Evolutionary conservation across 2,888 invertebrate species (phyloP).

Genomic region (Leucania comma): DNA sequence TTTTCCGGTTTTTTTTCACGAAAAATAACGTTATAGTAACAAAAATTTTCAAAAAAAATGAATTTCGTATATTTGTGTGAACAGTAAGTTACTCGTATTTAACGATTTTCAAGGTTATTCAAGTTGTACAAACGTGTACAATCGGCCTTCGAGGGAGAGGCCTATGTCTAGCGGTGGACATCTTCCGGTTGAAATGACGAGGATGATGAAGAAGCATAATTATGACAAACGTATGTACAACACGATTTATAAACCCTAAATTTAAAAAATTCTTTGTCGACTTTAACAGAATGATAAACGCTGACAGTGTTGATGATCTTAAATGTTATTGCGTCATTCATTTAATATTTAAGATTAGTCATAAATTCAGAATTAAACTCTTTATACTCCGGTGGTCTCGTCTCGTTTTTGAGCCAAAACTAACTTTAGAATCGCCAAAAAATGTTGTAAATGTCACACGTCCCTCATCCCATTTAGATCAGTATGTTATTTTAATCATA

Average conservation of each 20-base stretch:
- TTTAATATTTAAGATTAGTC: conserved; percentile 35
- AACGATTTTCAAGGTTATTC: no score
- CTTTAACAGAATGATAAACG: conserved; percentile 25
- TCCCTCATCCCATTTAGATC: not conserved
- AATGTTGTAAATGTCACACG: conserved; percentile 7
- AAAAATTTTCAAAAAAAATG: no score
- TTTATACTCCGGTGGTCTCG: conserved; percentile 44
- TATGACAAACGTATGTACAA: not conserved
- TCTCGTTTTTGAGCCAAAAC: conserved; percentile 59
- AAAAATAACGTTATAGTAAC: no score
- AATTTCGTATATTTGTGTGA: no score
- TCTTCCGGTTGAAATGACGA: not conserved
- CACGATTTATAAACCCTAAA: not conserved
- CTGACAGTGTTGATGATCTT: conserved; percentile 4
- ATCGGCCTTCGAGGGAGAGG: no score
- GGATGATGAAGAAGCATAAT: not conserved
- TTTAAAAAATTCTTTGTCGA: not conserved
- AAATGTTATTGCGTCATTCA: conserved; percentile 12
- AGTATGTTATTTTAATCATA: conserved; percentile 3
- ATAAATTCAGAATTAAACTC: conserved; percentile 44
- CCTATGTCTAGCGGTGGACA: not conserved
- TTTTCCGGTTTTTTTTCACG: no score
- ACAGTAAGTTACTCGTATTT: no score
- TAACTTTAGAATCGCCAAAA: conserved; percentile 43
- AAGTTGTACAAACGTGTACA: no score